Conservation (phyloP, 2,888 invertebrate species). For the Apodemia duryi region DNA sequence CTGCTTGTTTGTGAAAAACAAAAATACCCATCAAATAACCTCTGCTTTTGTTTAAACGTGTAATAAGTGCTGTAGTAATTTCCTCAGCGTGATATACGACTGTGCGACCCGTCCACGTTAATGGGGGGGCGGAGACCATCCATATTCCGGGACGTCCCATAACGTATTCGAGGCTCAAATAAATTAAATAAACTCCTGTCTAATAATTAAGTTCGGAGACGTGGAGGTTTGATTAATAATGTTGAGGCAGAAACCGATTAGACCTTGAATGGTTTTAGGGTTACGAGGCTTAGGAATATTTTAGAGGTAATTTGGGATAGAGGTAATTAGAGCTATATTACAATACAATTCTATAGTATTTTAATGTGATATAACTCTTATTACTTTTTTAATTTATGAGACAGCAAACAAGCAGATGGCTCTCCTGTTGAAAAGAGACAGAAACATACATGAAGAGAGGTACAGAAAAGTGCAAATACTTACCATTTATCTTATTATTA, state of each 20-base stretch:
- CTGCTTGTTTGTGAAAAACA: not conserved
- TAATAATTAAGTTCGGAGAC: slow-evolving; percentile 52
- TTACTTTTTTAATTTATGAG: not conserved
- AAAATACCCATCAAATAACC: slow-evolving; percentile 28
- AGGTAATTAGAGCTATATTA: not conserved
- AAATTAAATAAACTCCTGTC: slow-evolving; percentile 56
- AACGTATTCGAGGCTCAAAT: slow-evolving; percentile 46
- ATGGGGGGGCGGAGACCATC: slow-evolving; percentile 49
- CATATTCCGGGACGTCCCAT: slow-evolving; percentile 49
- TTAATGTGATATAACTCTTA: not conserved
- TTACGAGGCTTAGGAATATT: not conserved
- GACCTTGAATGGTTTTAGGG: slow-evolving; percentile 19
- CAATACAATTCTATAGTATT: not conserved
- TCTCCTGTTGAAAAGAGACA: too few relatives aligned
- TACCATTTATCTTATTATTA: too few relatives aligned
- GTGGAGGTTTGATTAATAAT: slow-evolving; percentile 49
- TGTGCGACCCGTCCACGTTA: slow-evolving; percentile 43
- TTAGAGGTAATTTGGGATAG: not conserved
- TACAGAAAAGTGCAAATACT: too few relatives aligned
- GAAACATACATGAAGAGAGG: too few relatives aligned
- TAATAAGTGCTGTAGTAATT: slow-evolving; percentile 49
- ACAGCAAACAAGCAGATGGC: too few relatives aligned
- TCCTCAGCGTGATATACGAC: slow-evolving; percentile 39
- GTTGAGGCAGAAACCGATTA: slow-evolving; percentile 17
- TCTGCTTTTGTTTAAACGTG: slow-evolving; percentile 48